Evolutionary conservation across 2,113 vertebrate genomes (phyloP), one percentile per base, ranked within the genome.

Genomic region (Channa argus): DNA sequence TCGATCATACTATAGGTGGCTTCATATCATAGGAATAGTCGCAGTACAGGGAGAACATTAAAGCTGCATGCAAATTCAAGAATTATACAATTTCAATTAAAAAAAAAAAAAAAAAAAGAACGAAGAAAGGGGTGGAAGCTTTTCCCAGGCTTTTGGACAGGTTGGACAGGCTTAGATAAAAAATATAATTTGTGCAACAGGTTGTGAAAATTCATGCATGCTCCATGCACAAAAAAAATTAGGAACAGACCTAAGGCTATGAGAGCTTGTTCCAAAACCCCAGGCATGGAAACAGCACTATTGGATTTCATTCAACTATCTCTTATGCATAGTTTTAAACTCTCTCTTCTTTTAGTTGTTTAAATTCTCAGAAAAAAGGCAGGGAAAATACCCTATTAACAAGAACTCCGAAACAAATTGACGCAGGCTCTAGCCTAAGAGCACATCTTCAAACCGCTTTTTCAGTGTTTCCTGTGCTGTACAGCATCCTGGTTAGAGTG

Each of bases 401-500:
- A 82, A 90, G 88, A 91, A 91, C 3, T 69, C 71, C 64, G 80
- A 68, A 0, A 53, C 62, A 72, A 58, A 56, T 9, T 86, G 86
- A 90, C 82, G 82, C 82, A 86, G 84, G 59, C 61, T 61, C 24
- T n/a, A 71, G 77, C 67, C 33, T 15, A 73, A 63, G 61, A 85
- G 71, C 61, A 33, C 52, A 80, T 72, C 72, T 78, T 78, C 59
- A 84, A 74, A 80, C 73, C 43, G 52, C 67, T 60, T 70, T 80
- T 79, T 78, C 46, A 41, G 54, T 12, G 56, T 73, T 90, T 91
- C 84, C 84, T 88, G 82, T 77, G 80, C 75, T 39, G 55, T 77
- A 79, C 67, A 75, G 83, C 85, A 89, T 84, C 83, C 82, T 86
- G 84, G 89, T 85, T 86, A 75, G 69, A 83, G 68, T 90, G 84